These are phyloP conservation scores for Pollachius pollachius DNA, from an alignment of 2,113 vertebrate species.

Conservation along the genomic window DNA sequence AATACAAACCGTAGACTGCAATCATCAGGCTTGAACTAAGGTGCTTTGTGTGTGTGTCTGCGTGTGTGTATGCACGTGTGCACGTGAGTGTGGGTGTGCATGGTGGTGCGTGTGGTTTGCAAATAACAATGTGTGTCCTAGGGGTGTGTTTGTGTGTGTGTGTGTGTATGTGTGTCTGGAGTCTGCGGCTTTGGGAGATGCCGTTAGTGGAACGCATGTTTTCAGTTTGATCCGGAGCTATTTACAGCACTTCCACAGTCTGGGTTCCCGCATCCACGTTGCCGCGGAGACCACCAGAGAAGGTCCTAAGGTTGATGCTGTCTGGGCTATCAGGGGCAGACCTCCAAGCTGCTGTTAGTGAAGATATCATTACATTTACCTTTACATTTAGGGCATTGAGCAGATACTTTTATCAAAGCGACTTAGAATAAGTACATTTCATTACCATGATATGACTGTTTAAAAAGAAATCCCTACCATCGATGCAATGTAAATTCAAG, in stretches of 20 bases:
- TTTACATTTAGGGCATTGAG: no score
- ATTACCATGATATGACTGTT: no score
- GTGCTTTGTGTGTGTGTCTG: not conserved
- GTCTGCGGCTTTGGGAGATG: constrained; percentile 29
- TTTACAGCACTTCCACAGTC: constrained; percentile 32
- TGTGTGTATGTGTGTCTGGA: no score
- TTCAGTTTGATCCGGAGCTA: constrained; percentile 30
- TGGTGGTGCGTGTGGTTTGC: constrained; percentile 1
- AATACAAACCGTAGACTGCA: not conserved
- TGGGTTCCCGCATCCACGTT: constrained; percentile 47
- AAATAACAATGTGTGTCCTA: constrained; percentile 38
- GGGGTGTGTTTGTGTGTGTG: constrained; percentile 9
- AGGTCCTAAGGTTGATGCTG: constrained; percentile 45
- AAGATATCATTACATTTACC: no score
- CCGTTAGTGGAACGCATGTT: constrained; percentile 35
- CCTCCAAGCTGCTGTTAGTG: no score
- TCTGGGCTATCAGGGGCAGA: no score
- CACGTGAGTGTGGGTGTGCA: not conserved
- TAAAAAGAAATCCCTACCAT: no score
- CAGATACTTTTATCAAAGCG: no score
- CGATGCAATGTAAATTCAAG: no score
- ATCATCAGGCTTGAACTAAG: not conserved
- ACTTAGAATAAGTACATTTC: no score
- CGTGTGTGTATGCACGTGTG: not conserved
- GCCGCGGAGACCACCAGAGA: constrained; percentile 61